Percentiles rank a stretch among this genome's conserved stretches.
phyloP scores from a whole-genome alignment of 2,888 invertebrate genomes.

The Drosophila fungiperda region DNA sequence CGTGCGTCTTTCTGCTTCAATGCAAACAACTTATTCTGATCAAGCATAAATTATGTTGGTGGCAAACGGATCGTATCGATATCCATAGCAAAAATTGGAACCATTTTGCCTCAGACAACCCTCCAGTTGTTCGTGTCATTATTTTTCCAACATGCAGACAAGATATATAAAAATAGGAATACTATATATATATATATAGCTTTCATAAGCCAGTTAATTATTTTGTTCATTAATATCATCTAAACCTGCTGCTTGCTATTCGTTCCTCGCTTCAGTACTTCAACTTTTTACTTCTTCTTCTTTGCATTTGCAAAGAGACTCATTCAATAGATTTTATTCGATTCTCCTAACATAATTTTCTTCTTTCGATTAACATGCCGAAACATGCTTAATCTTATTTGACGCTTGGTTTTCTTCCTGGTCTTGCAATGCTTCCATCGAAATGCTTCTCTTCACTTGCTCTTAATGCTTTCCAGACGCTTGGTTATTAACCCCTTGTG shows the following conservation, averaged over 20 bases:
- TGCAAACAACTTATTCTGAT: too few relatives aligned
- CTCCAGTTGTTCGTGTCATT: background rate
- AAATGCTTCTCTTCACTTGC: background rate
- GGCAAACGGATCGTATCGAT: too few relatives aligned
- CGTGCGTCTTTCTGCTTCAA: too few relatives aligned
- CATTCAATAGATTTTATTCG: background rate
- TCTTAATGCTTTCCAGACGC: background rate
- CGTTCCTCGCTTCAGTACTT: background rate
- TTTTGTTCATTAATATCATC: background rate
- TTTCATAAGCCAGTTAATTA: background rate
- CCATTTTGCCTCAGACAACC: too few relatives aligned
- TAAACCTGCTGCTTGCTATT: background rate
- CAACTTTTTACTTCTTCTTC: background rate
- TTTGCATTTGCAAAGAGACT: background rate
- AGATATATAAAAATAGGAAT: background rate
- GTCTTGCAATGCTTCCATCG: background rate
- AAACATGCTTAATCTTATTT: background rate
- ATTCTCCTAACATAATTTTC: background rate
- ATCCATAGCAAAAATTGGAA: too few relatives aligned
- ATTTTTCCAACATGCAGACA: background rate
- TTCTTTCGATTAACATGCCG: background rate
- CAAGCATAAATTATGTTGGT: too few relatives aligned
- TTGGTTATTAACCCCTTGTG: conserved; percentile 27
- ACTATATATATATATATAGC: background rate
- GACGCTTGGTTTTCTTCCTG: background rate